These are phyloP conservation scores for Halcyon badia DNA, from an alignment of 2,797 vertebrate genomes.

Conservation along the genomic window DNA sequence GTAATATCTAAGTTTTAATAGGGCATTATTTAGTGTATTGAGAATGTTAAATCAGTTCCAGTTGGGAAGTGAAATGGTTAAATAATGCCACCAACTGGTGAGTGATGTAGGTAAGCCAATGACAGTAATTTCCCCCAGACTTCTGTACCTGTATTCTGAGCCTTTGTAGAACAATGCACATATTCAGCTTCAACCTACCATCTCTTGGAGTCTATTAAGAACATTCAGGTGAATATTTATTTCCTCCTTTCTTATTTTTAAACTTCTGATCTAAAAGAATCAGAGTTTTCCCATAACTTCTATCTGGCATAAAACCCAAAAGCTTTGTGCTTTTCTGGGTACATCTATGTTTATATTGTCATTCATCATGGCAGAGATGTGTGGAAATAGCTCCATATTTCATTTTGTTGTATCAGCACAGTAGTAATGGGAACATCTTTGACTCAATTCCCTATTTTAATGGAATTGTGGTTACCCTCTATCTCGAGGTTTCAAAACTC, in stretches of 20 bases:
- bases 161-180: background rate
- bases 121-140: background rate
- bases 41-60: background rate
- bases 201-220: background rate
- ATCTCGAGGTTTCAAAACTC: slow-evolving; percentile 73
- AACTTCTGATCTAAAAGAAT: background rate
- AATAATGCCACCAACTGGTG: background rate
- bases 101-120: background rate
- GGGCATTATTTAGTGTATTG: background rate
- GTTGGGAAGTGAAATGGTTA: background rate
- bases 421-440: slow-evolving; percentile 59
- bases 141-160: background rate
- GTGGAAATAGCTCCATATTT: slow-evolving; percentile 48
- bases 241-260: background rate
- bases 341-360: background rate
- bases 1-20: background rate
- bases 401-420: slow-evolving; percentile 49
- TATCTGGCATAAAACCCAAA: background rate
- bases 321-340: slow-evolving; percentile 24
- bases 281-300: background rate
- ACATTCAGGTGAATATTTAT: slow-evolving; percentile 18
- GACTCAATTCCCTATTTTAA: slow-evolving; percentile 70
- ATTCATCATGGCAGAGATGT: slow-evolving; percentile 52
- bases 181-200: background rate
- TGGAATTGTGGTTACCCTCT: slow-evolving; percentile 64